Conservation (phyloP, 2,797 vertebrate genomes). For the Coregonus sp. region DNA sequence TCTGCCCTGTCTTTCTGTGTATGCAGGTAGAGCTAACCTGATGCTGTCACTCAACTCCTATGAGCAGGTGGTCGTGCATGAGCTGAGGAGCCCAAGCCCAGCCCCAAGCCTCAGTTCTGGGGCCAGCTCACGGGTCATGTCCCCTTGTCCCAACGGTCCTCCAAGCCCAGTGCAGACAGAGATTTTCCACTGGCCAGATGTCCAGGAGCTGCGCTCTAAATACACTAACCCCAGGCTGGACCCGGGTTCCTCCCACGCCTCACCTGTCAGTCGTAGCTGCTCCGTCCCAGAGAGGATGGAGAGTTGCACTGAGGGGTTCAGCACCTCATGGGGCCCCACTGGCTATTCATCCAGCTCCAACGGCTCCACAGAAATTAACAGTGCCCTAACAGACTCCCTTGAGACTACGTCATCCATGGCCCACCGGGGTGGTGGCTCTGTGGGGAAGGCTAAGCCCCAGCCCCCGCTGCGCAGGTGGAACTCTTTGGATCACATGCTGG, state of each 20-base stretch:
- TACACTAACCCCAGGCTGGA: slow-evolving; percentile 59
- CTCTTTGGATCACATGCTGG: slow-evolving; percentile 59
- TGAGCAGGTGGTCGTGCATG: slow-evolving; percentile 66
- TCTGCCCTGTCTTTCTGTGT: slow-evolving; percentile 5
- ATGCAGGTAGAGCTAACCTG: slow-evolving; percentile 74
- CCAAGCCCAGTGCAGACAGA: slow-evolving; percentile 76
- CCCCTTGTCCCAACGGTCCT: slow-evolving; percentile 61
- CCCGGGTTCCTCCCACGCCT: slow-evolving; percentile 6
- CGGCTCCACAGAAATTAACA: slow-evolving; percentile 42
- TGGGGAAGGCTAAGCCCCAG: slow-evolving; percentile 27
- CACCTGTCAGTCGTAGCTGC: slow-evolving; percentile 65
- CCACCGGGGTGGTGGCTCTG: slow-evolving; percentile 1
- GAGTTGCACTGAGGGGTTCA: slow-evolving; percentile 16
- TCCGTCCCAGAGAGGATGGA: slow-evolving; percentile 74
- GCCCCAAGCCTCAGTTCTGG: slow-evolving; percentile 50
- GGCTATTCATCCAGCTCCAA: slow-evolving; percentile 47
- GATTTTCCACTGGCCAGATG: slow-evolving; percentile 87
- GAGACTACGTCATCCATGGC: slow-evolving; percentile 11
- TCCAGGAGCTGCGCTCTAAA: slow-evolving; percentile 86
- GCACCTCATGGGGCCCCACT: slow-evolving; percentile 32
- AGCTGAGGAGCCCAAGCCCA: slow-evolving; percentile 67
- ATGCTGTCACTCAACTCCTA: slow-evolving; percentile 60
- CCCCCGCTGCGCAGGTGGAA: slow-evolving; percentile 66
- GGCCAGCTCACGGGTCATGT: slow-evolving; percentile 59
- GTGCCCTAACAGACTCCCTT: slow-evolving; percentile 71